A percentile compares a stretch with the other conserved stretches of the same genome.
Evolutionary conservation across 2,888 invertebrate species (phyloP).

Genomic region (Zygaena filipendulae): DNA sequence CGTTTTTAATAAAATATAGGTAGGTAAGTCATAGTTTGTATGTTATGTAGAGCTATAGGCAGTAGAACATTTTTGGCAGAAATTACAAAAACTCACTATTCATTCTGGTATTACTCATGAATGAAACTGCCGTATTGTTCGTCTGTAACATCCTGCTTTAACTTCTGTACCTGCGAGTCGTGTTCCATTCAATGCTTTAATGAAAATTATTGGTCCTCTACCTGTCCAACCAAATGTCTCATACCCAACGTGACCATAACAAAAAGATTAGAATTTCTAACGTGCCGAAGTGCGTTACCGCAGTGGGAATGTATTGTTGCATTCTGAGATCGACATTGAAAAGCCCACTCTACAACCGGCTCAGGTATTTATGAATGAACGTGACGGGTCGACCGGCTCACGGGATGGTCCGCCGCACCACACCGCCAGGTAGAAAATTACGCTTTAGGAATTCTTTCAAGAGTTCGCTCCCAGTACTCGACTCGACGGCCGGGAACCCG

Average conservation of each 20-base stretch:
- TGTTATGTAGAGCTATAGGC: too few relatives aligned
- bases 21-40: too few relatives aligned
- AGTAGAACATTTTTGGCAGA: too few relatives aligned
- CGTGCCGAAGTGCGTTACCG: not conserved
- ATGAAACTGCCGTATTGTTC: too few relatives aligned
- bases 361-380: constrained; percentile 68
- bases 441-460: constrained; percentile 64
- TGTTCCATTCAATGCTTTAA: constrained; percentile 7
- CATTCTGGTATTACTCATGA: too few relatives aligned
- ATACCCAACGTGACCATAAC: constrained; percentile 44
- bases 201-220: constrained; percentile 51
- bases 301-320: constrained; percentile 20
- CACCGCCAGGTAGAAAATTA: constrained; percentile 64
- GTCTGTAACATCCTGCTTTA: constrained; percentile 48
- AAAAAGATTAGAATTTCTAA: constrained; percentile 27
- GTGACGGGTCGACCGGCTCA: constrained; percentile 44
- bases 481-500: constrained; percentile 54
- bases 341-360: constrained; percentile 23
- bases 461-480: constrained; percentile 54
- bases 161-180: constrained; percentile 17
- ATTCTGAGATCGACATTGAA: constrained; percentile 28
- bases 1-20: too few relatives aligned
- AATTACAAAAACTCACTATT: too few relatives aligned
- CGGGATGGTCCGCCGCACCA: constrained; percentile 47
- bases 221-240: too few relatives aligned